Evolutionary conservation across 2,113 vertebrate species (phyloP), one percentile per base, ranked within the genome.

Genomic region (Typhlomys cinereus): DNA sequence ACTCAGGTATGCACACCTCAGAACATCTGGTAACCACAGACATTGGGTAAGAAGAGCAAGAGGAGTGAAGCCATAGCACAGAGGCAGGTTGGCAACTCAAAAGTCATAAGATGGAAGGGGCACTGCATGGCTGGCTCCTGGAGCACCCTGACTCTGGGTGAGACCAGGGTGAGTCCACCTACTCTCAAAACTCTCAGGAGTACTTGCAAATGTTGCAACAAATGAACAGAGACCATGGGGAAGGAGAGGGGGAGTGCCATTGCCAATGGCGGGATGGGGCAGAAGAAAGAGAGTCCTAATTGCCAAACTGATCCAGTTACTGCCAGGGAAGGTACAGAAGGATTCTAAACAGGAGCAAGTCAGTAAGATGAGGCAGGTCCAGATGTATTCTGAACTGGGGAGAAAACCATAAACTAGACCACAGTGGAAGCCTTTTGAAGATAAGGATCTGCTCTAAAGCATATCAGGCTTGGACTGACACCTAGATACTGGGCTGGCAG

Each of bases 341-440:
- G 31, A 25, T 21, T 39, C 61, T 73, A 48, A 61, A 23, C 76
- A 36, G 17, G 21, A 82, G 23, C 54, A 29, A 7, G 12, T 34
- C 14, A 7, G n/a, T 18, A 4, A 1, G 13, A 17, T 18, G 1
- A 27, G 5, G 27, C 34, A 14, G 62, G n/a, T 14, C 4, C 7
- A n/a, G 10, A n/a, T 27, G 9, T 71, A 41, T 23, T 86, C 48
- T 48, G 39, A 52, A 54, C 17, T 67, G 11, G 76, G 27, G 66
- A 62, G 14, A 61, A 69, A 41, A 25, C 5, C 5, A 46, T 20
- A 4, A 3, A 0, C 6, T 39, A 31, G 27, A 79, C 54, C 34
- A 41, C 48, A 12, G 1, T 1, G 17, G 36, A 57, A n/a, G 36
- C 29, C 67, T 4, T 3, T 2, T 44, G n/a, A 20, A 39, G 62